Evolutionary conservation across 2,113 vertebrate species (phyloP), one percentile per base, ranked within the genome.

Genomic region (Antechinus flavipes): DNA sequence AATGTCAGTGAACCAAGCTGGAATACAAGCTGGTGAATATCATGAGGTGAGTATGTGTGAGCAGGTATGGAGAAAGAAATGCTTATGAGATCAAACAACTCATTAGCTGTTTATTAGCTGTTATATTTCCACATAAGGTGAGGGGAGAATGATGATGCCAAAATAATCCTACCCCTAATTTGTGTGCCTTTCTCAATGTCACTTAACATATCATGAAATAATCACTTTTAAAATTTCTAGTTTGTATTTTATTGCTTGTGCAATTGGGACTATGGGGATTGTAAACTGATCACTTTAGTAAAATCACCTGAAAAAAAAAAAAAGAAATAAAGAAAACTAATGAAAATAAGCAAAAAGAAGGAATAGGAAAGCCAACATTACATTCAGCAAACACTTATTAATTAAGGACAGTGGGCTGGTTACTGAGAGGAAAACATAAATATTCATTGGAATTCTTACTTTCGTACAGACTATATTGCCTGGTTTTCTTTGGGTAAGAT

Each of bases 271-370:
- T 19, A 0, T 12, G 4, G 46, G 92, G 9, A 14, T 92, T 94
- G 9, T 58, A 92, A 96, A 90, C 1, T 84, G 25, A 91, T 76
- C 2, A 93, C 52, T 89, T 93, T 76, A 92, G 46, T 93, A 30
- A 94, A 54, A 3, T 93, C 49, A 95, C 90, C 11, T 95, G 25
- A 91, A 91, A 95, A 96, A 58, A 91, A 95, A 96, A 58, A 30
- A 68, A 58, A 54, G n/a, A 91, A 84, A 89, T 61, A 89, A 92
- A 55, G 52, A 95, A 58, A 47, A 90, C 0, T 6, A 95, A 94
- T 56, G 16, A 52, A n/a, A 90, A 61, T 90, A 58, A 55, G 84
- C 54, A 93, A 92, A 93, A 84, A 93, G 58, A 55, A 91, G 47
- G 9, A 50, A 0, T 92, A 24, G 91, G 76, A 76, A 42, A 42